Evolutionary conservation across 1,140 invertebrate genomes (phyloP).

Genomic region (Eubasilissa regina): DNA sequence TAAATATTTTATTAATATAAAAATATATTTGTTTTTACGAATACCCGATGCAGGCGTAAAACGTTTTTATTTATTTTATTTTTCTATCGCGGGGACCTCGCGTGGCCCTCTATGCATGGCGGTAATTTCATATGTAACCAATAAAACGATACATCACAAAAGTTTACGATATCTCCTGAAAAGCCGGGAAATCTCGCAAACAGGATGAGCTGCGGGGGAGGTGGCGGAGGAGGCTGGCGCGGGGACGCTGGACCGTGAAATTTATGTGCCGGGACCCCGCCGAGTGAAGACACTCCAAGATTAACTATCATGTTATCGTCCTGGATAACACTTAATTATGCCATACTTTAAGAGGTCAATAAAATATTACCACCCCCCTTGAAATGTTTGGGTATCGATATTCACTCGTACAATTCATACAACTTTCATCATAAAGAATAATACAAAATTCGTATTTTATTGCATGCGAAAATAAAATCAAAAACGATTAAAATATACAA

Average conservation of each 20-base stretch:
- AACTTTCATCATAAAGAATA: background rate
- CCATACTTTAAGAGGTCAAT: constrained; percentile 42
- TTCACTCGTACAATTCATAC: background rate
- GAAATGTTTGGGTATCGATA: background rate
- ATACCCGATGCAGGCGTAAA: constrained; percentile 32
- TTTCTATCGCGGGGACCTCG: constrained; percentile 22
- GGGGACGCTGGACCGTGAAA: constrained; percentile 55
- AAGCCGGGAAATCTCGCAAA: constrained; percentile 59
- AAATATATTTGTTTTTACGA: too few species aligned
- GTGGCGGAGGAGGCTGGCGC: constrained; percentile 36
- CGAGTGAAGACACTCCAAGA: constrained; percentile 48
- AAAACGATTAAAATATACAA: too few species aligned
- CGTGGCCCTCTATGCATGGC: constrained; percentile 10
- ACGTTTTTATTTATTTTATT: constrained; percentile 58
- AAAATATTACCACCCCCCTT: constrained; percentile 26
- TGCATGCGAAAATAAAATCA: too few species aligned
- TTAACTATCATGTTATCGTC: constrained; percentile 53
- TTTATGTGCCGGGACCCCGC: constrained; percentile 49
- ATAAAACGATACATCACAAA: constrained; percentile 61
- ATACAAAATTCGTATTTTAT: too few species aligned
- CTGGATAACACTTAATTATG: constrained; percentile 50
- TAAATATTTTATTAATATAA: too few species aligned
- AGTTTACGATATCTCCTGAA: constrained; percentile 59
- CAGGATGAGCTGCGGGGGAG: constrained; percentile 55
- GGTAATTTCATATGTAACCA: constrained; percentile 60